Conservation (phyloP, 2,888 invertebrate species). For the Bursaphelenchus okinawaensis region DNA sequence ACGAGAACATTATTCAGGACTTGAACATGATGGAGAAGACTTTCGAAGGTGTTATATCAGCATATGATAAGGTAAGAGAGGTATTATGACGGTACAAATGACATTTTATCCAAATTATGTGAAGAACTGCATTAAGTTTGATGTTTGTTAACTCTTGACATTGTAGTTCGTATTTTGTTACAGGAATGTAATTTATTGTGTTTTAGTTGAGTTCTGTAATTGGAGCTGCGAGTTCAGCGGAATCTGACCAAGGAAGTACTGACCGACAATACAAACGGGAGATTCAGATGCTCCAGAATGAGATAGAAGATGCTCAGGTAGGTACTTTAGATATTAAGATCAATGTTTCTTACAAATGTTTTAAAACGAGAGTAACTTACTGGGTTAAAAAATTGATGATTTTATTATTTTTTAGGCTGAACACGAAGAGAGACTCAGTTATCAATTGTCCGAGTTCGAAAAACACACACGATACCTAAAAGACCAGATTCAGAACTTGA, state of each 20-base stretch:
- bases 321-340: constrained; percentile 7
- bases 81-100: no score
- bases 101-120: not conserved
- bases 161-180: not conserved
- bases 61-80: constrained; percentile 29
- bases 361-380: no score
- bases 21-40: constrained; percentile 22
- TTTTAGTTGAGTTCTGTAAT: constrained; percentile 14
- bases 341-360: no score
- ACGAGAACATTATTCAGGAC: constrained; percentile 20
- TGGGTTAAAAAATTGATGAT: no score
- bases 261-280: constrained; percentile 16
- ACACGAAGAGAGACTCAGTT: not conserved
- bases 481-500: not conserved
- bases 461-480: not conserved
- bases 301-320: constrained; percentile 33
- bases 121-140: no score
- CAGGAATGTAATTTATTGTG: not conserved
- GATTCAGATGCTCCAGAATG: constrained; percentile 31
- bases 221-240: not conserved
- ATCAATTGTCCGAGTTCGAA: not conserved
- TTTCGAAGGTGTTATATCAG: constrained; percentile 31
- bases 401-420: not conserved
- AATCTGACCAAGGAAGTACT: constrained; percentile 13
- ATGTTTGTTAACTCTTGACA: not conserved